Evolutionary conservation across 2,888 invertebrate genomes (phyloP).

Genomic region (Meta bourneti): DNA sequence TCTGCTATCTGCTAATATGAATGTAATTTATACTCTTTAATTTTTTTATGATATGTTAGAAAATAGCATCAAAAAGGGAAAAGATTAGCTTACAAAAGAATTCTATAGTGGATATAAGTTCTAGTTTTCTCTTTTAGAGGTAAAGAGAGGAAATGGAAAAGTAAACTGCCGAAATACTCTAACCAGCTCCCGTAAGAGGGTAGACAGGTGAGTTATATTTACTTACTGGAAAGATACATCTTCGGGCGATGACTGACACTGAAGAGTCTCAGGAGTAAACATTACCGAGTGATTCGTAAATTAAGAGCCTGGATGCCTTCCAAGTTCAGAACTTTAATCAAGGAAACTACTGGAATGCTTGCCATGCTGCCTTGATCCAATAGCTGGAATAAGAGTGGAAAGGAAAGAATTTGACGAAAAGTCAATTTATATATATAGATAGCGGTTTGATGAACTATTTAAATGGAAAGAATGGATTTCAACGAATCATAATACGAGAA

Average conservation of each 20-base stretch:
- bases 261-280: slow-evolving; percentile 23
- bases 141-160: background rate
- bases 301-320: slow-evolving; percentile 34
- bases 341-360: slow-evolving; percentile 25
- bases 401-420: background rate
- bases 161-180: slow-evolving; percentile 4
- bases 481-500: background rate
- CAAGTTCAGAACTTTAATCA: slow-evolving; percentile 35
- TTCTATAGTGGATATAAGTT: no score
- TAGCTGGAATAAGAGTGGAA: background rate
- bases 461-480: background rate
- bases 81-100: no score
- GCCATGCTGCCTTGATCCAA: background rate
- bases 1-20: no score
- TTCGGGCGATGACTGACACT: slow-evolving; percentile 50
- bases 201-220: slow-evolving; percentile 2
- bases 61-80: no score
- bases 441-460: background rate
- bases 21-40: no score
- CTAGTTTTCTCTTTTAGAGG: no score
- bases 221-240: slow-evolving; percentile 4
- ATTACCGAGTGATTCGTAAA: slow-evolving; percentile 40
- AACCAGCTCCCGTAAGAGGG: background rate
- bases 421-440: background rate
- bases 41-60: no score